Conservation (phyloP, 2,888 invertebrate species). For the Portevinia maculata region DNA sequence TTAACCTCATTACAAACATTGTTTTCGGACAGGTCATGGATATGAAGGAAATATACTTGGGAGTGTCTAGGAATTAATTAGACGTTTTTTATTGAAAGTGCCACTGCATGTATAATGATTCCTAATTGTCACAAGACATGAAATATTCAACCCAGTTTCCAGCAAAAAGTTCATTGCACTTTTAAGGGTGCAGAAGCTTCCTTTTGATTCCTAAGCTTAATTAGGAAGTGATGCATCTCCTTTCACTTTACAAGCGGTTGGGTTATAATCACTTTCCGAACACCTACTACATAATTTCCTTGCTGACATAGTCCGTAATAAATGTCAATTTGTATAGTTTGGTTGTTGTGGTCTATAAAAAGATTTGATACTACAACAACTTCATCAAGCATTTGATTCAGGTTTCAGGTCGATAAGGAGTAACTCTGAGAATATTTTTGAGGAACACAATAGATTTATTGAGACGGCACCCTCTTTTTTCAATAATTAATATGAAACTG, state of each 20-base stretch:
- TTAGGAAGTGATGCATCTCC: not conserved
- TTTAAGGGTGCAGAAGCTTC: no score
- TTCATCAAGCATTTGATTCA: no score
- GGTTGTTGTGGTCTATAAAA: not conserved
- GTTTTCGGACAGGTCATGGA: slow-evolving; percentile 64
- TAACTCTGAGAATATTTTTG: no score
- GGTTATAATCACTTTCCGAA: not conserved
- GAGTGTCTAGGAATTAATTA: slow-evolving; percentile 35
- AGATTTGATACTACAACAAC: not conserved
- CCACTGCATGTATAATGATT: not conserved
- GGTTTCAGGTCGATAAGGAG: no score
- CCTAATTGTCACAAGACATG: slow-evolving; percentile 19
- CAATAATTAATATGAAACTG: not conserved
- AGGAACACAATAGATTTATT: no score
- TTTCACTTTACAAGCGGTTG: not conserved
- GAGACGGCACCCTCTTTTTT: no score
- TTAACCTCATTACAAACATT: slow-evolving; percentile 63
- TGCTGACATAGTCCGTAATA: not conserved
- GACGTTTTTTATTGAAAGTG: not conserved
- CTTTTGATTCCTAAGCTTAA: not conserved
- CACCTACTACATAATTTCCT: not conserved
- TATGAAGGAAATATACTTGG: slow-evolving; percentile 18
- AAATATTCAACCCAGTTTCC: not conserved
- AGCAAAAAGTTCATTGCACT: no score
- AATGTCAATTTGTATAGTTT: not conserved